Base-by-base conservation (phyloP, 1,140 invertebrate species). In the Rhagoletis zephyria region DNA sequence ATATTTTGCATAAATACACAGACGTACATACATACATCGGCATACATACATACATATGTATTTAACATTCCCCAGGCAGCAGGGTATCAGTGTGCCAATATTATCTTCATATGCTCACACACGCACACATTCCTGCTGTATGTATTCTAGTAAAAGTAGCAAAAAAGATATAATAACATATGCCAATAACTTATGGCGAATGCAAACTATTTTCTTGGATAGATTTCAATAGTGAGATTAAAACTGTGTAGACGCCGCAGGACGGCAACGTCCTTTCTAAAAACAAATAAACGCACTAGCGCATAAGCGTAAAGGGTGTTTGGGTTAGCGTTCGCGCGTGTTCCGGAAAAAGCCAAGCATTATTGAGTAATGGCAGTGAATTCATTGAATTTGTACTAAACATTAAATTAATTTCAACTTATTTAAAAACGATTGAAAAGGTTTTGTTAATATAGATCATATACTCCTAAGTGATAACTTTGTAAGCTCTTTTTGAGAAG, bases 211-310 rank as follows among this genome's bases (percentile, higher is more conserved):
- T 56, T 81, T 81, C 74, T 81, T 81, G 74, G 74, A 81, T 81
- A 81, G 74, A 81, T 81, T 81, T 81, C 74, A 81, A 81, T 81
- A 81, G 74, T 81, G 74, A 81, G 74, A 81, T 81, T 81, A 81
- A 81, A 81, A 81, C 56, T 81, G 74, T 81, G 74, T 56, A 81
- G 74, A 81, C 74, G 74, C 74, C 74, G 74, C 74, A 81, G 74
- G 74, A 81, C 74, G 12, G 19, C 74, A 81, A 81, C 16, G 48
- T 81, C 48, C 48, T 45, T 81, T 59, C 12, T 19, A 30, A 81
- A 74, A 81, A 51, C n/a, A 81, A 81, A 81, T 56, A 81, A n/a
- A 81, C 48, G n/a, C 48, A 30, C 48, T 5, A 2, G 7, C 9
- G 42, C 56, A 48, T 30, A n/a, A n/a, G 9, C 1, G 30, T 30